These are phyloP conservation scores for Smithornis capensis DNA, from an alignment of 2,113 vertebrate genomes.

Conservation along the genomic window DNA sequence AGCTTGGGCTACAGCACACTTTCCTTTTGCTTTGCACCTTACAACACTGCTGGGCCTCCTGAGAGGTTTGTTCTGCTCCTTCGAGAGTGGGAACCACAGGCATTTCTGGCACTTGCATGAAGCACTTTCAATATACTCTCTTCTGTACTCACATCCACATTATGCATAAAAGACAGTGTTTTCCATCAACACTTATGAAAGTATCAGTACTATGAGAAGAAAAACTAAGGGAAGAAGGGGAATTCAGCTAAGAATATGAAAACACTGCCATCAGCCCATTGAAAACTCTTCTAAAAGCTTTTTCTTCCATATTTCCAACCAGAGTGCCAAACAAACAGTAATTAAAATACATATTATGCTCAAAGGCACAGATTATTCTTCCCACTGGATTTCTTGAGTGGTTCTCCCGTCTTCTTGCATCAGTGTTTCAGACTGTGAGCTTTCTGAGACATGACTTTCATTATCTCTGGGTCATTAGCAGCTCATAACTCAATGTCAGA, in stretches of 20 bases:
- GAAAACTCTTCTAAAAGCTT: constrained; percentile 30
- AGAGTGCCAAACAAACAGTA: constrained; percentile 42
- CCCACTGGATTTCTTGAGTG: constrained; percentile 57
- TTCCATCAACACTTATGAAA: constrained; percentile 51
- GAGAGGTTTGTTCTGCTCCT: not conserved
- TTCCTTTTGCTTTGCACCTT: not conserved
- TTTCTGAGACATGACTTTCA: constrained; percentile 55
- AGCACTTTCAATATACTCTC: constrained; percentile 13
- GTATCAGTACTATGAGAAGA: constrained; percentile 6
- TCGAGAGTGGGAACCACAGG: constrained; percentile 17
- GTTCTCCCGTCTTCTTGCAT: constrained; percentile 50
- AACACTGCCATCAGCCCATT: not conserved
- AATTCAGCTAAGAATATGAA: constrained; percentile 32
- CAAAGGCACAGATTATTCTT: constrained; percentile 54
- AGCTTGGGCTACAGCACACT: not conserved
- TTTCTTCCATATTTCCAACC: constrained; percentile 3
- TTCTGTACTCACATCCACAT: constrained; percentile 21
- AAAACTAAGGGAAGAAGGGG: not conserved
- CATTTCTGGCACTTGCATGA: constrained; percentile 14
- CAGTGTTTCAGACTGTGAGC: constrained; percentile 38
- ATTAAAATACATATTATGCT: constrained; percentile 52
- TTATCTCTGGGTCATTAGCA: constrained; percentile 66
- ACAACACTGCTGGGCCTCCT: not conserved
- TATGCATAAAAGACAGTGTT: constrained; percentile 34
- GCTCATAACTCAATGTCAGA: constrained; percentile 60